Evolutionary conservation across 2,113 vertebrate genomes (phyloP).

Genomic region (Genyomyrus donnyi): DNA sequence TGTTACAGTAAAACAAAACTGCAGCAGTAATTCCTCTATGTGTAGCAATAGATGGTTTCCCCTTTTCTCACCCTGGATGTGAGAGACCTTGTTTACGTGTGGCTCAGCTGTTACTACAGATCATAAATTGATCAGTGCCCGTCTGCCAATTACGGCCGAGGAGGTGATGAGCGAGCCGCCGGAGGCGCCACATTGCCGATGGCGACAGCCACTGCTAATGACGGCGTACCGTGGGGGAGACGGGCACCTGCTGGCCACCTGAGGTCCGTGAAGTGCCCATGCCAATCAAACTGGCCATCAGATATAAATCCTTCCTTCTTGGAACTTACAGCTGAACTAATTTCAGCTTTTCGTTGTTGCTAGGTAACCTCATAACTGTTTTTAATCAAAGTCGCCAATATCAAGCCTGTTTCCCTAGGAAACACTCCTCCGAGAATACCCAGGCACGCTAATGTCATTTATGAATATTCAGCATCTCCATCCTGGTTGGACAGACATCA

Average conservation of each 20-base stretch:
- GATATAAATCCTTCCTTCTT: neutral
- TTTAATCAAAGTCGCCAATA: neutral
- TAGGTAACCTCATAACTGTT: neutral
- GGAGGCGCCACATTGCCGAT: constrained; percentile 17
- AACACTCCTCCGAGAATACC: neutral
- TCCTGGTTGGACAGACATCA: neutral
- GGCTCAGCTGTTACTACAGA: constrained; percentile 15
- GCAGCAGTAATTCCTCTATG: neutral
- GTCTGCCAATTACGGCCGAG: constrained; percentile 20
- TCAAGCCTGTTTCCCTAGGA: neutral
- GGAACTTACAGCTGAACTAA: neutral
- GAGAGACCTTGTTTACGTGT: constrained; percentile 17
- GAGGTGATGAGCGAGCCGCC: constrained; percentile 34
- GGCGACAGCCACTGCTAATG: constrained; percentile 32
- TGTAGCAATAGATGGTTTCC: constrained; percentile 8
- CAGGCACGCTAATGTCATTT: neutral
- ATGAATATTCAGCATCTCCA: neutral
- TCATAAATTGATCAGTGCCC: constrained; percentile 25
- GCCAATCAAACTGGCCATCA: neutral
- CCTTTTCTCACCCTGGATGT: constrained; percentile 11
- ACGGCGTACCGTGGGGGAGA: neutral
- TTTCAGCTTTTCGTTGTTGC: neutral
- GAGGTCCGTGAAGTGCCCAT: neutral
- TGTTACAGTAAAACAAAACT: neutral
- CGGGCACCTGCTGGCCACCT: constrained; percentile 22